A percentile compares a stretch with the other conserved stretches of the same genome.
Conservation (phyloP, 2,113 vertebrate species). For the Nanorana parkeri region DNA sequence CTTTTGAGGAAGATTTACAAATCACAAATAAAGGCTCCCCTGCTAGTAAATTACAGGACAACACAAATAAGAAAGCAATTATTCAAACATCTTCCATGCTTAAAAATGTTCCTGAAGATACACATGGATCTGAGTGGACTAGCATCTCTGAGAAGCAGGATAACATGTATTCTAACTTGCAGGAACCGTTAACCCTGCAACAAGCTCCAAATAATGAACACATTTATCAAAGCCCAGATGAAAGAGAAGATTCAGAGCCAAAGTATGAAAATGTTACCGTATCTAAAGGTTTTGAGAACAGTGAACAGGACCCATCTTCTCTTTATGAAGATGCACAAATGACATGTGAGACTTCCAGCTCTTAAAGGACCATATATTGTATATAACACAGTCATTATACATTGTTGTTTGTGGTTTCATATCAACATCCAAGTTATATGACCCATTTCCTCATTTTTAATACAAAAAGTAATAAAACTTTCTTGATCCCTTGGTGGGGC, state of each 20-base stretch:
- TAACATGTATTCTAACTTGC: conserved; percentile 35
- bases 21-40: conserved; percentile 62
- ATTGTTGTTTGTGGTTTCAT: background rate
- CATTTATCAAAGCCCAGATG: conserved; percentile 57
- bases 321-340: conserved; percentile 54
- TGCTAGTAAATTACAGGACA: conserved; percentile 9
- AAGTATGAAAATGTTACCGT: conserved; percentile 86
- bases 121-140: background rate
- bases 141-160: conserved; percentile 7
- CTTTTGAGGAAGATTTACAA: conserved; percentile 62
- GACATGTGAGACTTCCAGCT: conserved; percentile 9
- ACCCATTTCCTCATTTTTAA: background rate
- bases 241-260: conserved; percentile 72
- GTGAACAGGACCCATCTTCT: conserved; percentile 1
- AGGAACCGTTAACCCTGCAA: conserved; percentile 62
- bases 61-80: conserved; percentile 57
- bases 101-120: background rate
- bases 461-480: conserved; percentile 8
- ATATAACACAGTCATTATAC: background rate
- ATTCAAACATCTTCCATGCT: background rate
- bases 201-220: conserved; percentile 56
- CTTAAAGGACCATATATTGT: background rate
- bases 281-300: conserved; percentile 8
- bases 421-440: background rate
- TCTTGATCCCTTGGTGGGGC: background rate